Evolutionary conservation across 2,113 vertebrate species (phyloP).

Genomic region (Colinus virginianus): DNA sequence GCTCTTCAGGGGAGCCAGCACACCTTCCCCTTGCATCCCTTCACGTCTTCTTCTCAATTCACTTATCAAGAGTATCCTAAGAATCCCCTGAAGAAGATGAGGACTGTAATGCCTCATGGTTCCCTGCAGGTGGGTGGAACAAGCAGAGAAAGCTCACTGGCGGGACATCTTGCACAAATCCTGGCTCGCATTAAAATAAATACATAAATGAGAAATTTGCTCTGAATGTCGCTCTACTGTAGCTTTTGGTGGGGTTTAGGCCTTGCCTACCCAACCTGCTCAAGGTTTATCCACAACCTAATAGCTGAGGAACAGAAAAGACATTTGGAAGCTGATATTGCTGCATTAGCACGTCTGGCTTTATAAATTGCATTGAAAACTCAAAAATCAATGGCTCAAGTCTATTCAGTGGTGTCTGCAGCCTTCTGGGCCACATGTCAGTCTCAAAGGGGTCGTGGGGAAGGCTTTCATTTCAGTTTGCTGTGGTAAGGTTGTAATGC

Average conservation of each 20-base stretch:
- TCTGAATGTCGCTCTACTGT: background rate
- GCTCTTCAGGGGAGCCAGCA: background rate
- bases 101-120: background rate
- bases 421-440: background rate
- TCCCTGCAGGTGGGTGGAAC: background rate
- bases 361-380: background rate
- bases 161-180: background rate
- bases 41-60: background rate
- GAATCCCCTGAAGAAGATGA: fast-evolving
- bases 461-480: background rate
- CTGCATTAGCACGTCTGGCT: background rate
- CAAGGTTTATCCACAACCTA: fast-evolving
- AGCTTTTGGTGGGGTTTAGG: background rate
- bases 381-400: background rate
- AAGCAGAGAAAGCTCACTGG: background rate
- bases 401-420: background rate
- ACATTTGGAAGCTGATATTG: background rate
- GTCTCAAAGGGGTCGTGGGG: background rate
- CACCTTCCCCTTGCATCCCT: background rate
- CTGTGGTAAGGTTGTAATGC: background rate
- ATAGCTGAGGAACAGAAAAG: background rate
- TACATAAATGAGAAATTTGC: background rate
- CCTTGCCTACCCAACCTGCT: background rate
- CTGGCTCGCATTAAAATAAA: background rate
- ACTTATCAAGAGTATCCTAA: background rate